Evolutionary conservation across 2,113 vertebrate genomes (phyloP).

Genomic region (Marmota flaviventris): DNA sequence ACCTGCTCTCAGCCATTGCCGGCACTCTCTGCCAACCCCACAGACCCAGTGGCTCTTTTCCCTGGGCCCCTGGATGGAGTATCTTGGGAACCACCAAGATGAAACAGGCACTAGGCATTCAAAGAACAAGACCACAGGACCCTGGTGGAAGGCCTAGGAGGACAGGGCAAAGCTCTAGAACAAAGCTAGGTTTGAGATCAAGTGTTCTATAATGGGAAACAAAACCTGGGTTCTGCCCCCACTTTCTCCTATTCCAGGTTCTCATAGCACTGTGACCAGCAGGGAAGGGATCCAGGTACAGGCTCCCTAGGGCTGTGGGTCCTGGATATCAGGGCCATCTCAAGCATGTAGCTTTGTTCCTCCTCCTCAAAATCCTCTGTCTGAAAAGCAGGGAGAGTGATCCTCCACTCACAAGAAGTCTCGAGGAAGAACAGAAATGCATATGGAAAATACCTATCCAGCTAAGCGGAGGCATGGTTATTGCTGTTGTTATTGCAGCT

Average conservation of each 20-base stretch:
- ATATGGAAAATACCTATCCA: background rate
- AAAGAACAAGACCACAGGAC: background rate
- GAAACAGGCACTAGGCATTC: background rate
- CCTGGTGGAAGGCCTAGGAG: accelerated
- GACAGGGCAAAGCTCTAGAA: accelerated
- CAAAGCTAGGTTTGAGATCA: no score
- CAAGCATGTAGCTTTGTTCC: accelerated
- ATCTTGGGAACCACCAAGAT: background rate
- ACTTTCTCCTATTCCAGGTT: background rate
- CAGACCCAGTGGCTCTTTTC: background rate
- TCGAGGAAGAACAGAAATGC: background rate
- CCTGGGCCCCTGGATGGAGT: background rate
- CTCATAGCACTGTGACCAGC: background rate
- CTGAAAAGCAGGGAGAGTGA: background rate
- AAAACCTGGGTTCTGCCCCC: background rate
- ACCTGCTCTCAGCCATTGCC: background rate
- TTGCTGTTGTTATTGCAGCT: conserved; percentile 77
- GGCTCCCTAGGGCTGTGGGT: background rate
- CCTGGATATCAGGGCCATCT: background rate
- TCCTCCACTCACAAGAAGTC: background rate
- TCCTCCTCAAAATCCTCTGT: background rate
- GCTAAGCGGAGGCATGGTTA: background rate
- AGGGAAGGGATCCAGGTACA: background rate
- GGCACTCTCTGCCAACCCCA: accelerated
- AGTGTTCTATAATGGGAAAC: background rate